phyloP scores from a whole-genome alignment of 2,797 vertebrate species.

The Chaetophractus vellerosus region DNA sequence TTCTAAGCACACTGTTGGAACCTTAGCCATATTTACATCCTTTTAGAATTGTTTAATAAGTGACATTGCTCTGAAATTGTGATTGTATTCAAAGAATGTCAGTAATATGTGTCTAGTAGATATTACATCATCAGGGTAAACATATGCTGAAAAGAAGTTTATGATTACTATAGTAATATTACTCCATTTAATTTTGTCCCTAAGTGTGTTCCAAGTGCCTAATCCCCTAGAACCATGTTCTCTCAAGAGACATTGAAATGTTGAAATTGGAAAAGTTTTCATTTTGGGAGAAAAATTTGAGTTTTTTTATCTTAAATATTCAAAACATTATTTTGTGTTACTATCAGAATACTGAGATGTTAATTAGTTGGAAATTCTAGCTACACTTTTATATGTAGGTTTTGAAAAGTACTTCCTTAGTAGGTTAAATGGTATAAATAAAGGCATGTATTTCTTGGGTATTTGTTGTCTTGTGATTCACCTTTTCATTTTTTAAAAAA shows the following conservation, averaged over 20 bases:
- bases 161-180: background rate
- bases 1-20: background rate
- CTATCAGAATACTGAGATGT: background rate
- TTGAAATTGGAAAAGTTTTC: background rate
- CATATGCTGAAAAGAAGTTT: background rate
- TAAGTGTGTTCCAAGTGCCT: background rate
- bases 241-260: background rate
- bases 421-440: background rate
- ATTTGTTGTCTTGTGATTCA: background rate
- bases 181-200: conserved; percentile 7
- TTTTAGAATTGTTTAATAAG: background rate
- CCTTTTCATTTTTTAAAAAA: background rate
- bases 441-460: background rate
- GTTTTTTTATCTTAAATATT: background rate
- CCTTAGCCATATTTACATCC: background rate
- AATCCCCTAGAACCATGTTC: background rate
- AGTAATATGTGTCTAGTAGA: background rate
- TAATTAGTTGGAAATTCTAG: conserved; percentile 18
- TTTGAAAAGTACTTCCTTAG: background rate
- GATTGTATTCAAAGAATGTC: background rate
- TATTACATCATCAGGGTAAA: background rate
- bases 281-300: background rate
- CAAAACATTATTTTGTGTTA: conserved; percentile 44
- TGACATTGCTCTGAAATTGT: background rate
- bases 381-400: background rate